These are phyloP conservation scores for Chaetodon auriga DNA, from an alignment of 2,113 vertebrate genomes.

Conservation along the genomic window DNA sequence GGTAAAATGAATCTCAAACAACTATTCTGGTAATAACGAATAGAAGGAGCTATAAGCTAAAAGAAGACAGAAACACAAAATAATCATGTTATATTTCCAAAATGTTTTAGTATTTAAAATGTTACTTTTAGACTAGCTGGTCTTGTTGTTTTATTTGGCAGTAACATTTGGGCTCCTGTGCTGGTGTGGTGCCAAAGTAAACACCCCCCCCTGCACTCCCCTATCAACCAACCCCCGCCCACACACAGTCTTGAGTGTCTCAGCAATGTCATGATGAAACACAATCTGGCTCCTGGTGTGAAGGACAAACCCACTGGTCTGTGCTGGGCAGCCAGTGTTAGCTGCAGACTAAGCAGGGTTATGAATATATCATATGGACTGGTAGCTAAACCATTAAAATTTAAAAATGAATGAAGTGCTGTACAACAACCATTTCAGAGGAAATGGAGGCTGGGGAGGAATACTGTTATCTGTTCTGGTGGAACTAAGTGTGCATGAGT, in stretches of 20 bases:
- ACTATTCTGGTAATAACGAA: background rate
- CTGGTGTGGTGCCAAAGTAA: constrained; percentile 36
- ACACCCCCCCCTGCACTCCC: background rate
- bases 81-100: background rate
- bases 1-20: background rate
- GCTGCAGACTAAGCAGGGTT: constrained; percentile 42
- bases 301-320: constrained; percentile 62
- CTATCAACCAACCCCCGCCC: background rate
- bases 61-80: background rate
- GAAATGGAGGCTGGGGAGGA: constrained; percentile 21
- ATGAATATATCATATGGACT: constrained; percentile 68
- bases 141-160: background rate
- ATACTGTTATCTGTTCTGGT: constrained; percentile 35
- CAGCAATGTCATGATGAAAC: constrained; percentile 72
- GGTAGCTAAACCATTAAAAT: constrained; percentile 50
- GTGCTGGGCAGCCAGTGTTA: constrained; percentile 47
- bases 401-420: constrained; percentile 71
- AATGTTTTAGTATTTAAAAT: background rate
- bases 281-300: constrained; percentile 60
- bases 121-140: background rate
- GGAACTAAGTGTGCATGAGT: constrained; percentile 42
- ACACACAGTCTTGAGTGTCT: constrained; percentile 52
- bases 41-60: background rate
- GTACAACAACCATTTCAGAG: constrained; percentile 37
- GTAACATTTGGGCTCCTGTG: constrained; percentile 7